Percentiles rank a stretch among this genome's conserved stretches.
Evolutionary conservation across 1,140 invertebrate species (phyloP).

Genomic region (Cephus cinctus): DNA sequence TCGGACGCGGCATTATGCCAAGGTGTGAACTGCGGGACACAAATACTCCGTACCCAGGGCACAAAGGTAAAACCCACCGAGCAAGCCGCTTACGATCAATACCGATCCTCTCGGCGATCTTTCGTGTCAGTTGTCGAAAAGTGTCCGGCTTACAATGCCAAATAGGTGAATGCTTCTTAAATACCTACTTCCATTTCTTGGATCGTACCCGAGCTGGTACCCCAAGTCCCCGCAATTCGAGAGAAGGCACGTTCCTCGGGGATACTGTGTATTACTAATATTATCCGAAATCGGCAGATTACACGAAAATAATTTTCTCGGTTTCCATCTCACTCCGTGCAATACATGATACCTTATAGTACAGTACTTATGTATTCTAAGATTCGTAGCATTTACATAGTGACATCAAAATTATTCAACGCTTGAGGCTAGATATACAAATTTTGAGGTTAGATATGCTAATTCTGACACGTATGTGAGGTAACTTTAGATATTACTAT

Average conservation of each 20-base stretch:
- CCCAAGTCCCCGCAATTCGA: slow-evolving; percentile 28
- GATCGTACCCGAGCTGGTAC: slow-evolving; percentile 19
- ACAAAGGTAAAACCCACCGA: slow-evolving; percentile 17
- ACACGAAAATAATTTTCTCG: too few relatives aligned
- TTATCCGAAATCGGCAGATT: too few relatives aligned
- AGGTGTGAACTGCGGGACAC: slow-evolving; percentile 38
- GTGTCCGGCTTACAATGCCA: slow-evolving; percentile 39
- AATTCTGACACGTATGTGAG: too few relatives aligned
- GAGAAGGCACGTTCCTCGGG: slow-evolving; percentile 39
- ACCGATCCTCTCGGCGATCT: slow-evolving; percentile 38
- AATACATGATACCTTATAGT: too few relatives aligned
- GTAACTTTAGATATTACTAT: too few relatives aligned
- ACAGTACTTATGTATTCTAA: too few relatives aligned
- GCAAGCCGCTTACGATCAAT: slow-evolving; percentile 52
- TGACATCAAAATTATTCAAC: too few relatives aligned
- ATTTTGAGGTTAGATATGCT: too few relatives aligned
- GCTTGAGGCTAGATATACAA: too few relatives aligned
- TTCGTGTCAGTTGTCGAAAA: slow-evolving; percentile 26
- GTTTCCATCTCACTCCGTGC: too few relatives aligned
- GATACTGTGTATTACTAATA: too few relatives aligned
- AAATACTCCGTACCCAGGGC: slow-evolving; percentile 19
- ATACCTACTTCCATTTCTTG: slow-evolving; percentile 22
- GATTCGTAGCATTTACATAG: too few relatives aligned
- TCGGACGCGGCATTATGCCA: slow-evolving; percentile 34
- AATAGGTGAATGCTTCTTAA: slow-evolving; percentile 35